Conservation (phyloP, 2,888 invertebrate genomes). For the Parnassius smintheus region DNA sequence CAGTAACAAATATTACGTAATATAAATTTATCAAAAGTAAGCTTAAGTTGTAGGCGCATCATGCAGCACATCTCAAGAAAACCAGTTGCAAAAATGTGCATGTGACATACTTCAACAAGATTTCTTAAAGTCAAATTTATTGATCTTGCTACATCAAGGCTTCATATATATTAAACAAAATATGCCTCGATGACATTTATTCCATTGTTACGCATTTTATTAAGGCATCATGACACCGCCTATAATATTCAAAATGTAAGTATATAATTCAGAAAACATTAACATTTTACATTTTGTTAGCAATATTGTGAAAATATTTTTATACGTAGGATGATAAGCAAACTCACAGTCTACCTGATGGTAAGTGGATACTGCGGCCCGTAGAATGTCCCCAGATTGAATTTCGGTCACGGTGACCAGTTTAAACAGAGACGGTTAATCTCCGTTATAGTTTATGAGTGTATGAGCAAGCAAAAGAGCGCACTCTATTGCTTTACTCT, state of each 20-base stretch:
- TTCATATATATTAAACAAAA: constrained; percentile 38
- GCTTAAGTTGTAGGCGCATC: constrained; percentile 48
- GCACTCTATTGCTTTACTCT: no score
- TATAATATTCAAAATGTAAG: not conserved
- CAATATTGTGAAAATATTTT: not conserved
- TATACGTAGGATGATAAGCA: no score
- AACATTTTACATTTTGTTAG: not conserved
- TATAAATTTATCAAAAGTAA: constrained; percentile 40
- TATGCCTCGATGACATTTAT: constrained; percentile 34
- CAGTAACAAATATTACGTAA: constrained; percentile 41
- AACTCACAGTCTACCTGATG: no score
- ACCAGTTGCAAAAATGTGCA: constrained; percentile 55
- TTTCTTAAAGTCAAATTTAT: constrained; percentile 52
- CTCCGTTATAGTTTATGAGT: no score
- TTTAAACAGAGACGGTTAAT: no score
- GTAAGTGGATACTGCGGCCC: no score
- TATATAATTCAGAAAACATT: not conserved
- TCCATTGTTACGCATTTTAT: constrained; percentile 28
- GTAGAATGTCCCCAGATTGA: no score
- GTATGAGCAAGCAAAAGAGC: no score
- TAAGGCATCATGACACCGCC: constrained; percentile 17
- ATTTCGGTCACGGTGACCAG: no score
- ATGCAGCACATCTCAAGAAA: constrained; percentile 47
- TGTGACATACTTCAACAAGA: constrained; percentile 62
- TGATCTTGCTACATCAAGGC: constrained; percentile 49